phyloP scores from a whole-genome alignment of 2,888 invertebrate genomes.

The Leucania comma region DNA sequence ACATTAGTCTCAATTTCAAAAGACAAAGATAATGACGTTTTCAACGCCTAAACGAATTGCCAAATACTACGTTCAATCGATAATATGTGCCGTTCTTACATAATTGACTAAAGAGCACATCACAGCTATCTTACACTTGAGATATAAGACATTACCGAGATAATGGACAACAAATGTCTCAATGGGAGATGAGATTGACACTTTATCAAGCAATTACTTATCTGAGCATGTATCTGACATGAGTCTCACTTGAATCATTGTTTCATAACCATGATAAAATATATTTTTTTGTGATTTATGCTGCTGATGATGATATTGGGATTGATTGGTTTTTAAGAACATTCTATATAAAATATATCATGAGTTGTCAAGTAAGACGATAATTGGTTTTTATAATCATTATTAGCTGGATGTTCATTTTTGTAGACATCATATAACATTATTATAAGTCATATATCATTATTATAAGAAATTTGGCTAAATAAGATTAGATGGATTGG shows the following conservation, averaged over 20 bases:
- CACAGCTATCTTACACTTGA: conserved; percentile 62
- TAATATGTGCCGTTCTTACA: conserved; percentile 50
- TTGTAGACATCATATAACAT: neutral
- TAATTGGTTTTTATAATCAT: neutral
- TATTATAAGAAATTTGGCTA: neutral
- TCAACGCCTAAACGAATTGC: neutral
- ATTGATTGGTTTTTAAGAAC: neutral
- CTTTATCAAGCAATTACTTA: conserved; percentile 64
- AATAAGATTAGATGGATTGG: neutral
- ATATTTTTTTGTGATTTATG: conserved; percentile 33
- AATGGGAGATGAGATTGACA: conserved; percentile 66
- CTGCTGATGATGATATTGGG: neutral
- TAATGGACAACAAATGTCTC: conserved; percentile 67
- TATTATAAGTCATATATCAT: no score
- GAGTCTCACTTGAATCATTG: conserved; percentile 48
- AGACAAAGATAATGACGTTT: neutral
- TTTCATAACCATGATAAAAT: conserved; percentile 52
- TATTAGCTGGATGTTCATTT: neutral
- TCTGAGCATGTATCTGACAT: conserved; percentile 49
- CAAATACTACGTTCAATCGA: conserved; percentile 31
- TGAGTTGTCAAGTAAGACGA: neutral
- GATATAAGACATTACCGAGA: conserved; percentile 61
- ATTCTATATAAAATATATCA: neutral
- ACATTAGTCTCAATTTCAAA: neutral
- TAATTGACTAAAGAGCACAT: conserved; percentile 62